Evolutionary conservation across 2,113 vertebrate species (phyloP), one percentile per base, ranked within the genome.

Genomic region (Microcebus griseorufus): DNA sequence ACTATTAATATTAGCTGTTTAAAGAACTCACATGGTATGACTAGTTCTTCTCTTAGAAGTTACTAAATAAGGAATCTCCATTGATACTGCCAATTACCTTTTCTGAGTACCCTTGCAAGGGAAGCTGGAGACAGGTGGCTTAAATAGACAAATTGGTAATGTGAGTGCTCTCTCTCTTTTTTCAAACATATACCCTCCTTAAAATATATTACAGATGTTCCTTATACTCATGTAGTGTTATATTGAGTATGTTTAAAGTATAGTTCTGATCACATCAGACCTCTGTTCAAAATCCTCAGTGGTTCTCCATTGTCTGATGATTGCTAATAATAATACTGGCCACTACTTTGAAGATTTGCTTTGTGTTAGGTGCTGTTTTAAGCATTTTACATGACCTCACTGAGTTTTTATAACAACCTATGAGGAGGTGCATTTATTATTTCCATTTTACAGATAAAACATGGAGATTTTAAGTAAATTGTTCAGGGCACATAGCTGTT

Each of bases 61-160:
- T 89, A 69, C 42, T 81, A 51, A 94, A 51, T 65, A 92, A 84
- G 58, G 55, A 96, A 32, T 95, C 64, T 91, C 3, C 53, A 37
- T 62, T 34, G 51, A 75, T 55, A 32, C 37, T 70, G 16, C 37
- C 23, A 23, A 0, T 69, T 84, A 60, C 22, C 42, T 72, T 80
- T 96, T 90, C 29, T 76, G 42, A 96, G n/a, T 91, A 72, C 5
- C n/a, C 10, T 78, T 91, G 65, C 42, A 92, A 51, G 96, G 53
- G 67, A 93, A 62, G 29, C 72, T 91, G 72, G 37, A 73, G 82
- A 12, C 55, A 53, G 42, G 62, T 94, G 65, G 65, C 60, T 93
- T 58, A 64, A 10, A 27, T 34, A 79, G 75, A 79, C n/a, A 62
- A 87, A 60, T 84, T 78, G 17, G 64, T 48, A 88, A 86, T 62